Conservation (phyloP, 53 echinoderm and acorn worm species). For the Echinometra lucunter region DNA sequence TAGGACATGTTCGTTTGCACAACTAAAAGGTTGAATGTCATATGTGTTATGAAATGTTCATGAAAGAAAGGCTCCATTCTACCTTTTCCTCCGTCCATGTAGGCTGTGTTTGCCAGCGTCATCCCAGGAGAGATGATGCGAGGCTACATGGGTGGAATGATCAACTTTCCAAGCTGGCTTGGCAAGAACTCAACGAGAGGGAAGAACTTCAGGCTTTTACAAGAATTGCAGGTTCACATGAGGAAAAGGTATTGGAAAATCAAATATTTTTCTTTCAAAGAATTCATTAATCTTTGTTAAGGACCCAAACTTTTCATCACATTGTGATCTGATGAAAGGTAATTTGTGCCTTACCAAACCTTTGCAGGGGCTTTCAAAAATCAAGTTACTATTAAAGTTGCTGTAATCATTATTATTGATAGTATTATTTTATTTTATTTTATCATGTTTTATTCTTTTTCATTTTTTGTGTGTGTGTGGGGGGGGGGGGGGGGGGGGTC, state of each 20-base stretch:
- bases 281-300: no score
- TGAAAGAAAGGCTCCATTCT: background rate
- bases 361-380: no score
- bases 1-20: no score
- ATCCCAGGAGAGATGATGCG: slow-evolving; percentile 84
- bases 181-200: slow-evolving; percentile 93
- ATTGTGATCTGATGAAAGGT: no score
- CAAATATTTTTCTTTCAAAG: background rate
- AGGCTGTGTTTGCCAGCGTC: slow-evolving; percentile 95
- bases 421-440: no score
- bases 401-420: no score
- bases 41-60: background rate
- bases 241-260: slow-evolving; percentile 78
- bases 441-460: no score
- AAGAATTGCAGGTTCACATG: slow-evolving; percentile 92
- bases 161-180: slow-evolving; percentile 95
- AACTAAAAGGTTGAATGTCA: background rate
- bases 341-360: no score
- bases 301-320: no score
- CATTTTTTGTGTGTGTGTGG: no score
- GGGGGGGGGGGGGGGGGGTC: no score
- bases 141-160: slow-evolving; percentile 89
- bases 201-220: slow-evolving; percentile 89
- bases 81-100: background rate
- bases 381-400: no score